These are phyloP conservation scores for Sciurus niger DNA, from an alignment of 2,113 vertebrate genomes.

Conservation along the genomic window DNA sequence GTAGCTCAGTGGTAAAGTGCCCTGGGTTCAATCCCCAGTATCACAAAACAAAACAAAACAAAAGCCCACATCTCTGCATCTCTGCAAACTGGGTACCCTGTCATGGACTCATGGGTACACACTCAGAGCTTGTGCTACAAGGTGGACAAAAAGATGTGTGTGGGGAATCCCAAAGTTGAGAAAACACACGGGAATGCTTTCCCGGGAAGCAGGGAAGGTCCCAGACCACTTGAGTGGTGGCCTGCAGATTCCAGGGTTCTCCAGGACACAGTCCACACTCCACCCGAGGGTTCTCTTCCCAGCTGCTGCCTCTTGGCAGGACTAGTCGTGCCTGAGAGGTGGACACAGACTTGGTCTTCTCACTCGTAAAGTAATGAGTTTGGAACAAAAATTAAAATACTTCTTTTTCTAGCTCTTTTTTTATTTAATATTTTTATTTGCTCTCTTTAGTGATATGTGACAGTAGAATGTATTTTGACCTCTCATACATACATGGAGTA, in stretches of 20 bases:
- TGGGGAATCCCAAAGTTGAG: not conserved
- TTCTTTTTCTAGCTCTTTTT: not conserved
- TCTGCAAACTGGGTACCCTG: accelerated
- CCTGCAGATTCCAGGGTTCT: not conserved
- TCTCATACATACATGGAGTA: too few relatives aligned
- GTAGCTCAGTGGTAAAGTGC: too few relatives aligned
- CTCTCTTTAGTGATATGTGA: too few relatives aligned
- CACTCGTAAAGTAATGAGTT: not conserved
- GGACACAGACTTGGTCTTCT: not conserved
- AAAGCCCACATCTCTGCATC: too few relatives aligned
- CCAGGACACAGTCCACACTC: not conserved
- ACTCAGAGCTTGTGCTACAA: not conserved
- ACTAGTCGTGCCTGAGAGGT: not conserved
- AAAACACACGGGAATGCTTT: not conserved
- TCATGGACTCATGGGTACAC: not conserved
- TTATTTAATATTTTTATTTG: too few relatives aligned
- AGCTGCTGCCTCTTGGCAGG: not conserved
- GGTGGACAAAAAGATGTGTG: not conserved
- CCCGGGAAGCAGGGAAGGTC: not conserved
- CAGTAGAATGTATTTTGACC: too few relatives aligned
- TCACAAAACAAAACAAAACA: too few relatives aligned
- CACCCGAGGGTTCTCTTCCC: not conserved
- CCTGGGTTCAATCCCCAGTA: too few relatives aligned
- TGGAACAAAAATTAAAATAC: slow-evolving; percentile 25
- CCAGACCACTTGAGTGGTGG: accelerated